These are phyloP conservation scores for Apis florea DNA, from an alignment of 1,140 invertebrate genomes.

Conservation along the genomic window DNA sequence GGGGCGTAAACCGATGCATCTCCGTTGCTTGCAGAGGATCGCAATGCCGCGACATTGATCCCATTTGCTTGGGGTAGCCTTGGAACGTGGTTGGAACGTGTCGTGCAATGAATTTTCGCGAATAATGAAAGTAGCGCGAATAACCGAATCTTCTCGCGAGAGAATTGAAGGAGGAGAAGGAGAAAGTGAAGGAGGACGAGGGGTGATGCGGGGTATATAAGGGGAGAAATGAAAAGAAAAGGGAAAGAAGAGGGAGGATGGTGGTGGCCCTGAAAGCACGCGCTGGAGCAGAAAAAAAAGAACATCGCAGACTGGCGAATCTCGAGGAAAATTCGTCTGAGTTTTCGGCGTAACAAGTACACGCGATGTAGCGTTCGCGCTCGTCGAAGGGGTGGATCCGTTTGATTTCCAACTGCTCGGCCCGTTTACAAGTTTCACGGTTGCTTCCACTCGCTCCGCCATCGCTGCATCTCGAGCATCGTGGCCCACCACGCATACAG, in stretches of 20 bases:
- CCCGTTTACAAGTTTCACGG: background rate
- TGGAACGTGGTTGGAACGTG: conserved; percentile 41
- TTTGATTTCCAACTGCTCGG: conserved; percentile 54
- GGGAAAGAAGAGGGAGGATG: background rate
- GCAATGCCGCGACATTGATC: conserved; percentile 63
- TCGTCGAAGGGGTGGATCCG: conserved; percentile 44
- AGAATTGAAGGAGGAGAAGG: too few species aligned
- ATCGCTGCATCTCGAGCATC: conserved; percentile 31
- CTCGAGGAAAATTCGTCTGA: conserved; percentile 30
- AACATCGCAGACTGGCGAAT: conserved; percentile 25
- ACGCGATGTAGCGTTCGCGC: conserved; percentile 16
- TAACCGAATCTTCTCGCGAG: background rate
- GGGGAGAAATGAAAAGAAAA: too few species aligned
- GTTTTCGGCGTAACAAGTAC: conserved; percentile 57
- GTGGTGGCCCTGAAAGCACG: background rate
- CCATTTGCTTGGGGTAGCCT: conserved; percentile 48
- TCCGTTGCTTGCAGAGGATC: conserved; percentile 54
- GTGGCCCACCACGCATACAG: background rate
- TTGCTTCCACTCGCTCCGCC: background rate
- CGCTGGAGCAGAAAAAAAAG: too few species aligned
- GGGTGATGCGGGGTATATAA: background rate
- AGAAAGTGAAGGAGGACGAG: too few species aligned
- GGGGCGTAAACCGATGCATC: conserved; percentile 46
- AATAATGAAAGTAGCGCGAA: background rate
- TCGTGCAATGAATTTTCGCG: conserved; percentile 29